A percentile compares a stretch with the other conserved stretches of the same genome.
phyloP scores from a whole-genome alignment of 2,113 vertebrate species.

The Cathartes aura region DNA sequence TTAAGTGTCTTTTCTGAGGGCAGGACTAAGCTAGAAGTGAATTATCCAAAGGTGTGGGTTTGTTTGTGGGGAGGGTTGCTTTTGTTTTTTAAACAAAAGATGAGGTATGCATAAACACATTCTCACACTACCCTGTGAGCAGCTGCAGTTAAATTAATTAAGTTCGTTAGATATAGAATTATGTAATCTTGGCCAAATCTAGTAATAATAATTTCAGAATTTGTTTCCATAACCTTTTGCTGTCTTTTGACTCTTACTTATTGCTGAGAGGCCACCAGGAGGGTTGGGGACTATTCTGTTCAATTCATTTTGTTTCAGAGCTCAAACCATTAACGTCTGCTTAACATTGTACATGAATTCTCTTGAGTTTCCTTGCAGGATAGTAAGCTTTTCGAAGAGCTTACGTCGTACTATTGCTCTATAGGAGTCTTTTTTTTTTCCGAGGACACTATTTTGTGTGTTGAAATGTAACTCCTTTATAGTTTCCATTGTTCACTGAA shows the following conservation, averaged over 20 bases:
- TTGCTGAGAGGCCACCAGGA: neutral
- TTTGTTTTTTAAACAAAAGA: neutral
- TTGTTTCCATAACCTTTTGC: neutral
- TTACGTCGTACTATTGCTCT: neutral
- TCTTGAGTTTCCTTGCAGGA: neutral
- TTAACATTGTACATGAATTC: neutral
- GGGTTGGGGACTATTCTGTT: neutral
- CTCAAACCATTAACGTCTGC: neutral
- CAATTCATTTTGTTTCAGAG: neutral
- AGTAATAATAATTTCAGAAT: neutral
- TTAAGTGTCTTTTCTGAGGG: neutral
- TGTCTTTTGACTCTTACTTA: neutral
- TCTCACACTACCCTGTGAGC: neutral
- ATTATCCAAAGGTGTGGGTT: neutral
- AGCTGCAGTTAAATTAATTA: neutral
- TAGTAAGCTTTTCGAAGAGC: neutral
- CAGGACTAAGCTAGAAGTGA: neutral
- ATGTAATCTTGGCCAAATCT: neutral
- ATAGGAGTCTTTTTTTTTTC: neutral
- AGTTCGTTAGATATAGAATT: neutral
- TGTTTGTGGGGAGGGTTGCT: neutral
- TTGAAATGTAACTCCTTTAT: constrained; percentile 65
- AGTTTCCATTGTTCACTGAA: constrained; percentile 60
- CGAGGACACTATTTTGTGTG: neutral
- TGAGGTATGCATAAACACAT: neutral